These are phyloP conservation scores for Pseudomyrmex dendroicus DNA, from an alignment of 1,140 invertebrate genomes.

Conservation along the genomic window DNA sequence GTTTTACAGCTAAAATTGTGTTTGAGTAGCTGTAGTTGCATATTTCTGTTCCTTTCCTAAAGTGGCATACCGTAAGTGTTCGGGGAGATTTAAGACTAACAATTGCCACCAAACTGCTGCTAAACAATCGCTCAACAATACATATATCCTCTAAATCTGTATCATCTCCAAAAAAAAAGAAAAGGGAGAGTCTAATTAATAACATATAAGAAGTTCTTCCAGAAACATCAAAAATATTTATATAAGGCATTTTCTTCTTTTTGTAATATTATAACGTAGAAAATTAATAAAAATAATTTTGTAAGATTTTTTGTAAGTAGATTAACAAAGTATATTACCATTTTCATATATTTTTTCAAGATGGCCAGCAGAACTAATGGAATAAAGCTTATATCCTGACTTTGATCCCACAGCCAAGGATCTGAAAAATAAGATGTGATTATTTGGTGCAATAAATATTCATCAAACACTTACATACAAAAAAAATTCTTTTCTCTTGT, in stretches of 20 bases:
- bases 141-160: constrained; percentile 94
- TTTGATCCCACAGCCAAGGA: constrained; percentile 96
- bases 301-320: no score
- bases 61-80: constrained; percentile 98
- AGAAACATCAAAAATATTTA: background rate
- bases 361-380: constrained; percentile 93
- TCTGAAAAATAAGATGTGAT: constrained; percentile 85
- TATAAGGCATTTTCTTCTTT: constrained; percentile 11
- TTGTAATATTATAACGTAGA: no score
- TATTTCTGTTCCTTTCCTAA: constrained; percentile 99
- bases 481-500: no score
- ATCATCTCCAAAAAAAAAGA: constrained; percentile 40
- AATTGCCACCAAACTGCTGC: constrained; percentile 97
- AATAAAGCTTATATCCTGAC: constrained; percentile 94
- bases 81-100: constrained; percentile 96
- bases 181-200: constrained; percentile 13
- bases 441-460: no score
- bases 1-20: constrained; percentile 97
- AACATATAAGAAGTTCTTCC: constrained; percentile 13
- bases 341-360: constrained; percentile 95
- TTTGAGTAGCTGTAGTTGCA: constrained; percentile 99
- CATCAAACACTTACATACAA: no score
- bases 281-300: background rate
- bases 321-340: constrained; percentile 86
- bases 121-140: constrained; percentile 98